Conservation (phyloP, 2,888 invertebrate genomes). For the Troides helena region DNA sequence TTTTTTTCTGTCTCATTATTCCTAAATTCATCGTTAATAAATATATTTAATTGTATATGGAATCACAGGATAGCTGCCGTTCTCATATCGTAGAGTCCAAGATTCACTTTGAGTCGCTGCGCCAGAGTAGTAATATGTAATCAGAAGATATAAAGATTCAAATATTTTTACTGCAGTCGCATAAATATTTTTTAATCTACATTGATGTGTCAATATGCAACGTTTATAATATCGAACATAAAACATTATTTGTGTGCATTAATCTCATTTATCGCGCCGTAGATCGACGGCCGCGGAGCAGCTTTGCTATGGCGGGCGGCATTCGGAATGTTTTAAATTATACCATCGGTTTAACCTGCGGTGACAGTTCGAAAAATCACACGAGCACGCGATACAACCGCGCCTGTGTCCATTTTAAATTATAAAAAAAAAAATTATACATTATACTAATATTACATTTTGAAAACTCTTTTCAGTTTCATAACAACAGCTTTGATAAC, state of each 20-base stretch:
- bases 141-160: too few relatives aligned
- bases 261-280: constrained; percentile 17
- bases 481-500: too few relatives aligned
- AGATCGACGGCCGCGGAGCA: constrained; percentile 21
- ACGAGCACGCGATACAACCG: constrained; percentile 32
- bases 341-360: constrained; percentile 40
- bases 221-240: constrained; percentile 18
- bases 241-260: constrained; percentile 20
- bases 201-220: constrained; percentile 2
- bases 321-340: constrained; percentile 40
- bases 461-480: too few relatives aligned
- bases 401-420: constrained; percentile 36
- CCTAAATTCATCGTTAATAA: too few relatives aligned
- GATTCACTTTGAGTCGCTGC: too few relatives aligned
- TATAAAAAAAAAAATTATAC: not conserved
- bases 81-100: too few relatives aligned
- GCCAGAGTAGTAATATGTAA: too few relatives aligned
- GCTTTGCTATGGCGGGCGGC: constrained; percentile 6
- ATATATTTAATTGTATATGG: too few relatives aligned
- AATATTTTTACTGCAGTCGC: too few relatives aligned
- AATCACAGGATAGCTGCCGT: too few relatives aligned
- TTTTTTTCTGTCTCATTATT: too few relatives aligned
- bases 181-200: too few relatives aligned
- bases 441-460: not conserved
- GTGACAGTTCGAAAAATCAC: constrained; percentile 58